Base-by-base conservation (phyloP, 2,797 vertebrate genomes). In the Peromyscus nudipes region DNA sequence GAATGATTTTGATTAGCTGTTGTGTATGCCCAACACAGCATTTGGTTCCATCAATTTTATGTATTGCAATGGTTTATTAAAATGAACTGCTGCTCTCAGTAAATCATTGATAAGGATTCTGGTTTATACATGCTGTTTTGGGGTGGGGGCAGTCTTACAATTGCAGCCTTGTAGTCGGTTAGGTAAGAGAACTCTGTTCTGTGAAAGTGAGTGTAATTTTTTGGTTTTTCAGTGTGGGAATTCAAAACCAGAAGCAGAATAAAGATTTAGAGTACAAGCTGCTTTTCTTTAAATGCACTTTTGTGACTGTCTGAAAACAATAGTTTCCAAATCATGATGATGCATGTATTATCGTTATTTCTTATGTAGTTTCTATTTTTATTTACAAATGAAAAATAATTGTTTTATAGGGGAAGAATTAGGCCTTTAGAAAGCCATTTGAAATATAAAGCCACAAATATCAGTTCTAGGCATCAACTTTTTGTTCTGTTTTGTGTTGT, bases 31-130 rank as follows among this genome's bases (percentile, higher is more conserved):
- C 98, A 97, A 95, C 98, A 98, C 98, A 98, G 98, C 98, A 98
- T 98, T 98, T 98, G 98, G 98, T 98, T 98, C 98, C 98, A 97
- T 99, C 98, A 98, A 96, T 98, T 99, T 99, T 98, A 98, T 98
- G 98, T 98, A 98, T 99, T 97, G 96, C 93, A 97, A 98, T 98
- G 97, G 97, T 98, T 98, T 98, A 98, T 99, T 99, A 98, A 99
- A 99, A 98, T 2, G 96, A 98, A 94, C 98, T 99, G 98, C 98
- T 98, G 98, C 97, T 98, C 98, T 98, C 97, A 96, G 91, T 98
- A 98, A 98, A 98, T 99, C 98, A 98, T 87, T 97, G 97, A 96
- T 98, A 98, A 99, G 97, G 98, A 98, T 97, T 75, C 95, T 96
- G 95, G 94, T 98, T 98, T 94, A 91, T 97, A 71, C 64, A 64